Evolutionary conservation across 2,113 vertebrate species (phyloP), one percentile per base, ranked within the genome.

Genomic region (Brachypodius melanocephalos): DNA sequence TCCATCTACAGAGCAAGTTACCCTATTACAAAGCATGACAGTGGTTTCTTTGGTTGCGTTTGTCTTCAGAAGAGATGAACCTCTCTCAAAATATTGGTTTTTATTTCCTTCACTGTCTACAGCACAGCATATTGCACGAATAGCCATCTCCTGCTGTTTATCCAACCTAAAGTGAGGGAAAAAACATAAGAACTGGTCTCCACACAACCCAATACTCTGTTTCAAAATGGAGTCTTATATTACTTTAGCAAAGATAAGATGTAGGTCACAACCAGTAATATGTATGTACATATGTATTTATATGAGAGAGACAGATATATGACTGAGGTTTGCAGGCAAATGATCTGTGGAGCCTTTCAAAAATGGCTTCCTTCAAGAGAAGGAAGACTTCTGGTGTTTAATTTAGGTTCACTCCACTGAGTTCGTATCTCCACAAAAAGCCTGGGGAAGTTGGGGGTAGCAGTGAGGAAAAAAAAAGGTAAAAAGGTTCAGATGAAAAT

Each of bases 161-260:
- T 16, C 28, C 34, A 78, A 58, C 10, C 29, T 55, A 14, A 76
- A 87, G 19, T 16, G 32, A 92, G 15, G 25, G 26, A 16, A 54
- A n/a, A 48, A 57, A 0, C 0, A 0, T 14, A 52, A 34, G 21
- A 76, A 34, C 17, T 29, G 14, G 17, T 48, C 49, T 84, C 45
- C 51, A 74, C 17, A 66, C 9, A 90, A 66, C 20, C 16, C 38
- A 71, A 52, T 34, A 72, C 26, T 25, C 43, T 11, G 7, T 26
- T 90, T 87, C 74, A 78, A 84, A 84, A 86, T 10, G 11, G 21
- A 61, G 24, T 19, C 42, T 62, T 85, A 16, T 69, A 54, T 8
- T 92, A 67, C 36, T 48, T 84, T 21, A 55, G 14, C 38, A 38
- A 65, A 92, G 74, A 22, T 29, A 69, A 55, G 28, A 45, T 52